Percentiles rank a stretch among this genome's conserved stretches.
Conservation (phyloP, 2,888 invertebrate species). For the Chydorus sphaericus region DNA sequence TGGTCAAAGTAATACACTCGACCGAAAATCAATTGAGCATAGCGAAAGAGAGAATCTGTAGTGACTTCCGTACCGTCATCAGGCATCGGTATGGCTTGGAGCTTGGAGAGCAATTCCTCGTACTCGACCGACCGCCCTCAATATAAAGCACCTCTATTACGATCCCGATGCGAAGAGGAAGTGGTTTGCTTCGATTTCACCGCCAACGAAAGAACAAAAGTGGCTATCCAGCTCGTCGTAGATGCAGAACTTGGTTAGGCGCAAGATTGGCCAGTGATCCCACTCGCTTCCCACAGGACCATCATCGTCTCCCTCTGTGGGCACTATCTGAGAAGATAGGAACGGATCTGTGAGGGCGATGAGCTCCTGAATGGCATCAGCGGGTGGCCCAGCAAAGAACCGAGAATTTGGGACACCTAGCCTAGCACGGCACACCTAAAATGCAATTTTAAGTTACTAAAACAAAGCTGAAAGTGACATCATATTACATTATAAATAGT, state of each 20-base stretch:
- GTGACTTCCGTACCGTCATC: slow-evolving; percentile 38
- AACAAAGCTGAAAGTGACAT: too few relatives aligned
- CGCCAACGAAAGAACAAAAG: slow-evolving; percentile 59
- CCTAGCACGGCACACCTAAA: too few relatives aligned
- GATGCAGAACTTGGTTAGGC: slow-evolving; percentile 44
- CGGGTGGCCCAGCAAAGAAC: slow-evolving; percentile 58
- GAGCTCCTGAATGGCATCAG: slow-evolving; percentile 58
- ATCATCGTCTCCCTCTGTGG: slow-evolving; percentile 38
- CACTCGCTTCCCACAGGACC: slow-evolving; percentile 35
- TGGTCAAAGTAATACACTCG: slow-evolving; percentile 42
- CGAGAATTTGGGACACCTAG: slow-evolving; percentile 33
- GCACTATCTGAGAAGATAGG: slow-evolving; percentile 53
- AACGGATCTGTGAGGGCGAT: slow-evolving; percentile 58
- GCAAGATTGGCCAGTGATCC: slow-evolving; percentile 44
- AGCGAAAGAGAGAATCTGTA: slow-evolving; percentile 56
- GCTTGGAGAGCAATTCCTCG: slow-evolving; percentile 56
- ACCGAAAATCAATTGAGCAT: slow-evolving; percentile 69
- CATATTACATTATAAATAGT: too few relatives aligned
- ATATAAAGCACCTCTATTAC: slow-evolving; percentile 43
- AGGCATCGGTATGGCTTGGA: slow-evolving; percentile 33
- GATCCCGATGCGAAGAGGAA: slow-evolving; percentile 62
- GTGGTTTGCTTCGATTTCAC: slow-evolving; percentile 59
- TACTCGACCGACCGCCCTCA: too few relatives aligned
- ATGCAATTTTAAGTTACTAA: too few relatives aligned
- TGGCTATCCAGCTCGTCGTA: slow-evolving; percentile 61